These are phyloP conservation scores for Limnephilus lunatus DNA, from an alignment of 2,888 invertebrate genomes.

Conservation along the genomic window DNA sequence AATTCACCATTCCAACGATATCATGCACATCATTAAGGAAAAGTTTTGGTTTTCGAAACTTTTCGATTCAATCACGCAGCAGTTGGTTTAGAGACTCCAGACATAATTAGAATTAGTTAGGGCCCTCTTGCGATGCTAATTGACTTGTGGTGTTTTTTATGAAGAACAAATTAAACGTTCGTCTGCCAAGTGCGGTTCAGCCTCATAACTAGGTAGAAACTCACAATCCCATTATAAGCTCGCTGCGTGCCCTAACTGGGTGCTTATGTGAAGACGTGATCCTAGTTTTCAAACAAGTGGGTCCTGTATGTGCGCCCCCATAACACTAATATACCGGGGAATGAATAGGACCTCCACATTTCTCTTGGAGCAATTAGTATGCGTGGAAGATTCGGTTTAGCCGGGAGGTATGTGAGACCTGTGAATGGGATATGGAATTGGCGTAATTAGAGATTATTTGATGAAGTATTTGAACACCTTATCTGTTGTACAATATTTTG, in stretches of 20 bases:
- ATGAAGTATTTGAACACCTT: not conserved
- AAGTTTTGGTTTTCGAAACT: constrained; percentile 24
- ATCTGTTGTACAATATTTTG: not conserved
- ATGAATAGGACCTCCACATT: not conserved
- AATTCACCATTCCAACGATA: not conserved
- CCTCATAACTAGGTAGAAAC: constrained; percentile 25
- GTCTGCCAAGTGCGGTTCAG: not conserved
- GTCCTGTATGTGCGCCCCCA: constrained; percentile 8
- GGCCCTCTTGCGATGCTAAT: constrained; percentile 34
- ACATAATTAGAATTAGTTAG: constrained; percentile 25
- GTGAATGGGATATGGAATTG: constrained; percentile 27
- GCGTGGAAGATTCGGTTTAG: constrained; percentile 26
- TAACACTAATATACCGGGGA: not conserved
- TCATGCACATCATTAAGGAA: constrained; percentile 33
- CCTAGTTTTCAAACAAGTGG: constrained; percentile 31
- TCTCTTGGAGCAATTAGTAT: constrained; percentile 18
- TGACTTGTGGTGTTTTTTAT: constrained; percentile 27
- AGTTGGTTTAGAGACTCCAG: constrained; percentile 40
- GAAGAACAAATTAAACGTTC: constrained; percentile 13
- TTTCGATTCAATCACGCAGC: constrained; percentile 38
- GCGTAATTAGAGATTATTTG: constrained; percentile 17
- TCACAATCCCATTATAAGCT: constrained; percentile 26
- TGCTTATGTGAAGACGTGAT: constrained; percentile 42
- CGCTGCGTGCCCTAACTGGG: constrained; percentile 15
- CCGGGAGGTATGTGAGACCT: not conserved